Evolutionary conservation across 1,140 invertebrate species (phyloP).

Genomic region (Centruroides vittatus): DNA sequence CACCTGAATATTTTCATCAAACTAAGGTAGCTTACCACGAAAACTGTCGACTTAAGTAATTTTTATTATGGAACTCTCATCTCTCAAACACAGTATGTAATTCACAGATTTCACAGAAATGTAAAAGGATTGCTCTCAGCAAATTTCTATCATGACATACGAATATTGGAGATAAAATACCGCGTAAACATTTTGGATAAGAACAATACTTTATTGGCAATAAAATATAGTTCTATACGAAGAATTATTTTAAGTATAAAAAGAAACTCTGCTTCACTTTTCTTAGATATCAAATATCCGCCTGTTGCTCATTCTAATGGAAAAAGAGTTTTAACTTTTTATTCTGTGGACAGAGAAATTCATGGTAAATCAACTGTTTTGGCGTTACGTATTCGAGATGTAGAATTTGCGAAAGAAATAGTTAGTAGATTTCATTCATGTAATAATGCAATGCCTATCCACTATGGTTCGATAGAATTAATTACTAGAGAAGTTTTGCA

Average conservation of each 20-base stretch:
- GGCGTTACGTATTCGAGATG: neutral
- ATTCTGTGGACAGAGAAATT: neutral
- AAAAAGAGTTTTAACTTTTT: neutral
- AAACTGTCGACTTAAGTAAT: no score
- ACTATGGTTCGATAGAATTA: neutral
- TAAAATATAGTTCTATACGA: conserved; percentile 6
- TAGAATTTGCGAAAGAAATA: neutral
- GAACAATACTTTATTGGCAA: neutral
- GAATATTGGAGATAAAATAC: neutral
- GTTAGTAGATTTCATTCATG: conserved; percentile 1
- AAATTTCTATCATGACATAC: conserved; percentile 5
- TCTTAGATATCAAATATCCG: conserved; percentile 10
- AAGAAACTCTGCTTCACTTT: neutral
- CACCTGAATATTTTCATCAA: no score
- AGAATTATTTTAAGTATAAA: conserved; percentile 3
- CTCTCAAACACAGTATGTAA: no score
- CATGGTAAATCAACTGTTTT: conserved; percentile 7
- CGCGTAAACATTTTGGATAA: no score
- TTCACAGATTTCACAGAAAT: no score
- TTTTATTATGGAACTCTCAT: no score
- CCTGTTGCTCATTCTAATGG: neutral
- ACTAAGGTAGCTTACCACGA: no score
- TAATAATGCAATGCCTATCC: neutral
- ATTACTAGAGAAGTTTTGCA: neutral
- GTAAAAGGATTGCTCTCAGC: neutral